Evolutionary conservation across 2,113 vertebrate species (phyloP).

Genomic region (Neodontobutis hainanensis): DNA sequence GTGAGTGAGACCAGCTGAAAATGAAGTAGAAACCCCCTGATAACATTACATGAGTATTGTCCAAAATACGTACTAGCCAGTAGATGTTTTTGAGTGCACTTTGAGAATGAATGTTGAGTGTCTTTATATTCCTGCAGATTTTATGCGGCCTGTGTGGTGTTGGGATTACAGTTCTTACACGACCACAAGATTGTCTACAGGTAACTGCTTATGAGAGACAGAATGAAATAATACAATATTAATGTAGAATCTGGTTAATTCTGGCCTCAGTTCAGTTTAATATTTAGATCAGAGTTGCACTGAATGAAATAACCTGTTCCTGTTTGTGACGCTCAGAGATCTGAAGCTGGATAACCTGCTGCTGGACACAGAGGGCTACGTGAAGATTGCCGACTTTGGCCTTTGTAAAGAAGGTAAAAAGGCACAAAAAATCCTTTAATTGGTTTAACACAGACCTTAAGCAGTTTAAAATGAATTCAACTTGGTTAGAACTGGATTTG

Average conservation of each 20-base stretch:
- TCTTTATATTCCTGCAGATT: conserved; percentile 79
- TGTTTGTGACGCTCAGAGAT: conserved; percentile 82
- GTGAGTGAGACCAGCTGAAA: too few species aligned
- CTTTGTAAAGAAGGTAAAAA: conserved; percentile 97
- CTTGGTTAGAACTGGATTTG: too few species aligned
- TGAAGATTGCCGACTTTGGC: conserved; percentile 99
- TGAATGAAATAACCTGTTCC: not conserved
- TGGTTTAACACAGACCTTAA: too few species aligned
- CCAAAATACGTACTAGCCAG: too few species aligned
- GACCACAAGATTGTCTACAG: conserved; percentile 99
- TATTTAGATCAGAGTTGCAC: too few species aligned
- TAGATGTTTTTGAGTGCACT: not conserved
- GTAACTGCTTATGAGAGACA: conserved; percentile 67
- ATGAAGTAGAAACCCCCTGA: too few species aligned
- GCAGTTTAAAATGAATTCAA: too few species aligned
- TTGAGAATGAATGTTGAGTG: not conserved
- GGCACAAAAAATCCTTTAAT: not conserved
- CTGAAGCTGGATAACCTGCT: conserved; percentile 98
- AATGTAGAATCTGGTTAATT: too few species aligned
- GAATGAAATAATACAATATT: too few species aligned
- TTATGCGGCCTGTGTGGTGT: conserved; percentile 96
- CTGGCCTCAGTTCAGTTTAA: too few species aligned
- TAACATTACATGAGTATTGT: too few species aligned
- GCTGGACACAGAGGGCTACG: conserved; percentile 97
- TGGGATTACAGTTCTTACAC: conserved; percentile 96